Conservation (phyloP, 2,113 vertebrate genomes). For the Bolborhynchus lineola region DNA sequence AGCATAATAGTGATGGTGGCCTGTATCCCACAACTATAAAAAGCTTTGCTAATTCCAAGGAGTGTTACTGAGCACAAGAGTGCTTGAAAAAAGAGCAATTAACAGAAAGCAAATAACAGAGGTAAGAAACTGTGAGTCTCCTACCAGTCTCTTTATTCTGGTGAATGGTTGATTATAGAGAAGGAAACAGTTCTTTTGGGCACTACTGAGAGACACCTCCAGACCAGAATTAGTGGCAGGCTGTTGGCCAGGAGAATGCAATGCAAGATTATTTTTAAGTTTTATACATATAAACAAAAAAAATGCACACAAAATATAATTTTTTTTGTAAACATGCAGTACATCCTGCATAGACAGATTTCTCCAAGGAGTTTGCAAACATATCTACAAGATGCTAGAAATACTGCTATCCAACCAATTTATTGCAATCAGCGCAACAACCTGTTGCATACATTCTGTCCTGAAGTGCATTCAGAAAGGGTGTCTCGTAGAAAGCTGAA, state of each 20-base stretch:
- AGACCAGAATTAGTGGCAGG: not conserved
- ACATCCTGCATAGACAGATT: not conserved
- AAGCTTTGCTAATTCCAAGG: not conserved
- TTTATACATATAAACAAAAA: not conserved
- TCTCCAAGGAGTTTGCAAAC: not conserved
- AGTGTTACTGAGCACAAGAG: not conserved
- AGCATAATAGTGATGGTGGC: not conserved
- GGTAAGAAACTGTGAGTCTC: not conserved
- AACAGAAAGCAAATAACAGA: not conserved
- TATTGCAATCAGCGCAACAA: not conserved
- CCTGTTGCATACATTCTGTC: not conserved
- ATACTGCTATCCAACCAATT: not conserved
- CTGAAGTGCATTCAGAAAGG: not conserved
- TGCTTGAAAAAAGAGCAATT: not conserved
- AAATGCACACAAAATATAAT: not conserved
- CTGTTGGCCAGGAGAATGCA: not conserved
- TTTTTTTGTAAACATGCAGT: not conserved
- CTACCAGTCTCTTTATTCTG: not conserved
- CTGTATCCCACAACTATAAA: conserved; percentile 14
- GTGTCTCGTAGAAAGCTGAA: not conserved
- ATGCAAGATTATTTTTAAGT: not conserved
- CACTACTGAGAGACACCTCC: not conserved
- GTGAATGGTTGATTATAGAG: not conserved
- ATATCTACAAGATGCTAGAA: not conserved
- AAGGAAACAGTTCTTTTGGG: not conserved